These are phyloP conservation scores for Andrena praecox DNA, from an alignment of 2,888 invertebrate species.

Conservation along the genomic window DNA sequence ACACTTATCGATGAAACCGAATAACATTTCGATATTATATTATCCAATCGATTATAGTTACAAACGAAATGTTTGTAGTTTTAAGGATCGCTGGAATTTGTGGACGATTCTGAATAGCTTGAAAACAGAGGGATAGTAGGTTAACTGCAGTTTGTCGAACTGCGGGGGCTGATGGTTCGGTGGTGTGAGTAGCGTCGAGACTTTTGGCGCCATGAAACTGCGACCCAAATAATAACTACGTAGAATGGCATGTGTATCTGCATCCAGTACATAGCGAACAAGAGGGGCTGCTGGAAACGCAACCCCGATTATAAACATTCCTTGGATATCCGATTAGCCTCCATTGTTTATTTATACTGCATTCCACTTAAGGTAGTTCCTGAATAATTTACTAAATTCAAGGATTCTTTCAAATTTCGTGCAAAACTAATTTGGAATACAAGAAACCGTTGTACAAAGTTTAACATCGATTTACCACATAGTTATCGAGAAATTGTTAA, in stretches of 20 bases:
- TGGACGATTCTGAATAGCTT: not conserved
- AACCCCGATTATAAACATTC: conserved; percentile 43
- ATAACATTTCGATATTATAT: not conserved
- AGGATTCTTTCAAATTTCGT: too few species aligned
- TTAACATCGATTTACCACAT: too few species aligned
- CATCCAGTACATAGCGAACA: not conserved
- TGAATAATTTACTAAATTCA: too few species aligned
- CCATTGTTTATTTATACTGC: not conserved
- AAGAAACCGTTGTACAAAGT: too few species aligned
- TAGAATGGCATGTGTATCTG: conserved; percentile 24
- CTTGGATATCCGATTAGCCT: conserved; percentile 1
- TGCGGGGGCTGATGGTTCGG: conserved; percentile 18
- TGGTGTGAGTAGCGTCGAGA: conserved; percentile 69
- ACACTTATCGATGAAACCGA: too few species aligned
- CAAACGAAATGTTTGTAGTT: not conserved
- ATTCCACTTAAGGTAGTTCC: too few species aligned
- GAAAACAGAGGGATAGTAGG: conserved; percentile 18
- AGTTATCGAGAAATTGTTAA: too few species aligned
- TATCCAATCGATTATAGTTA: not conserved
- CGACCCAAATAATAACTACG: conserved; percentile 80
- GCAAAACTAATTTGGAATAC: too few species aligned
- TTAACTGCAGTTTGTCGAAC: conserved; percentile 58
- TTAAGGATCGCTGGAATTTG: not conserved
- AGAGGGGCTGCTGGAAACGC: not conserved
- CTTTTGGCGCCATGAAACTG: conserved; percentile 81